A percentile compares a stretch with the other conserved stretches of the same genome.
Conservation (phyloP, 2,797 vertebrate genomes). For the Orestias chungarensis region DNA sequence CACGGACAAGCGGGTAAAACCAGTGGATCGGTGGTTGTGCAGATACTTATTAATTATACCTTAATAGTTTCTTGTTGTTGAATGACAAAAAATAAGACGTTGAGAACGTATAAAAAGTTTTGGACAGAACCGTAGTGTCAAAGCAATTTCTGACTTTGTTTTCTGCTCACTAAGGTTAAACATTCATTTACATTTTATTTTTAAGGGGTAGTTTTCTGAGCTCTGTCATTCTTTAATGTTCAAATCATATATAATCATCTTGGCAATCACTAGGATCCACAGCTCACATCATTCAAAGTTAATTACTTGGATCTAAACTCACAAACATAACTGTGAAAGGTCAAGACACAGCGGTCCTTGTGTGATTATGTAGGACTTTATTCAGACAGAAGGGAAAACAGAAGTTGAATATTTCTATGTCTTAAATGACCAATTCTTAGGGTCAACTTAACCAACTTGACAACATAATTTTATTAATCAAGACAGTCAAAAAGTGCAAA, state of each 20-base stretch:
- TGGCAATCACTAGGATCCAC: constrained; percentile 2
- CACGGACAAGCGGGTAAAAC: neutral
- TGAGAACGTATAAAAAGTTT: no score
- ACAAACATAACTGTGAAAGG: neutral
- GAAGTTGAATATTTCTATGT: neutral
- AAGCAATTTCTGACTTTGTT: neutral
- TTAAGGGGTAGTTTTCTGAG: neutral
- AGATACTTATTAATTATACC: neutral
- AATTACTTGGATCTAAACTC: constrained; percentile 1
- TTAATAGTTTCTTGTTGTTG: neutral
- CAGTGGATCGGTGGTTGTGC: neutral
- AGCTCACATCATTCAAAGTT: neutral
- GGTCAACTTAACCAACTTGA: no score
- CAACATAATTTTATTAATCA: no score
- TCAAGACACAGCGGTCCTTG: neutral
- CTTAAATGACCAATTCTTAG: constrained; percentile 2
- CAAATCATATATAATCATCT: neutral
- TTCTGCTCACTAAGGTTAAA: neutral
- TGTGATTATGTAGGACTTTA: neutral
- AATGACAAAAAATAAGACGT: neutral
- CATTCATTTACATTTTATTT: constrained; percentile 2
- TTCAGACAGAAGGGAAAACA: neutral
- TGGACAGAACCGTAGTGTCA: neutral
- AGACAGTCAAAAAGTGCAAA: neutral
- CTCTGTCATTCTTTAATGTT: neutral